These are phyloP conservation scores for Saguinus midas DNA, from an alignment of 2,113 vertebrate species.

Conservation along the genomic window DNA sequence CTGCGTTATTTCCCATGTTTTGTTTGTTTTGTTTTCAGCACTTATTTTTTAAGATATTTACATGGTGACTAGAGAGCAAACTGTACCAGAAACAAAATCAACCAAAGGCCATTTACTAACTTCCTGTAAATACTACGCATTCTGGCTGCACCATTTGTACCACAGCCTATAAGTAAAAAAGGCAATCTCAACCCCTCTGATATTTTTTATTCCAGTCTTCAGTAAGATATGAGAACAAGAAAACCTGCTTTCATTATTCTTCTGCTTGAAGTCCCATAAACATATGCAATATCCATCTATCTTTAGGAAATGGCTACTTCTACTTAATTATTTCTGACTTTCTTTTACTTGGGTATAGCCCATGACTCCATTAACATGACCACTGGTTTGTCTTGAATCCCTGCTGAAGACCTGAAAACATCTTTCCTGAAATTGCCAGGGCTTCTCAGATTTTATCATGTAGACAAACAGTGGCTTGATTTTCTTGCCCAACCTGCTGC, in stretches of 20 bases:
- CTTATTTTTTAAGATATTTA: constrained; percentile 46
- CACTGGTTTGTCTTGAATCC: neutral
- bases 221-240: neutral
- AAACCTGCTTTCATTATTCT: neutral
- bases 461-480: neutral
- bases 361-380: neutral
- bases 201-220: neutral
- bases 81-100: constrained; percentile 30
- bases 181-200: neutral
- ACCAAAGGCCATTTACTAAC: neutral
- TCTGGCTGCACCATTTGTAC: neutral
- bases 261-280: neutral
- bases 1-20: neutral
- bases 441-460: neutral
- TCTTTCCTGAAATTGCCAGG: neutral
- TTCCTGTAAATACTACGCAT: neutral
- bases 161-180: neutral
- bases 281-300: neutral
- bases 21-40: neutral
- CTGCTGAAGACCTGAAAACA: neutral
- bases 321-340: neutral
- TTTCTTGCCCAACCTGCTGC: neutral
- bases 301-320: neutral
- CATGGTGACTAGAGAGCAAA: neutral
- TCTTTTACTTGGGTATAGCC: neutral